These are phyloP conservation scores for Anomalospiza imberbis DNA, from an alignment of 2,797 vertebrate species.

Conservation along the genomic window DNA sequence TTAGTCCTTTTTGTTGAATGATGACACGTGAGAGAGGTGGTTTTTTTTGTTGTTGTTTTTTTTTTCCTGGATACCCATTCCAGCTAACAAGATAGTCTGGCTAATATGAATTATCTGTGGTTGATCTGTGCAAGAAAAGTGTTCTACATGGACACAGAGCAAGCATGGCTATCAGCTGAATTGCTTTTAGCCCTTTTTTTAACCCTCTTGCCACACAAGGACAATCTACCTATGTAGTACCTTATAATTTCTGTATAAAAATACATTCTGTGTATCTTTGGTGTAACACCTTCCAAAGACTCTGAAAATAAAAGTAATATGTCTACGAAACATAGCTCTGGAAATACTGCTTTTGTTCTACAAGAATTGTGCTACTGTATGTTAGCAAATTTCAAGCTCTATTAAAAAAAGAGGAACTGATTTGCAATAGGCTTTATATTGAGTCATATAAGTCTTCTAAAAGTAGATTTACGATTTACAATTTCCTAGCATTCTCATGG, in stretches of 20 bases:
- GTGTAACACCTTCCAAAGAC: not conserved
- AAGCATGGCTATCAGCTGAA: not conserved
- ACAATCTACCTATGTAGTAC: not conserved
- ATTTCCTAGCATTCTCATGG: slow-evolving; percentile 31
- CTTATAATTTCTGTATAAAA: not conserved
- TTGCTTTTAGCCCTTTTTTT: not conserved
- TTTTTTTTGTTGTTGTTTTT: no score
- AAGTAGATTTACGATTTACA: slow-evolving; percentile 23
- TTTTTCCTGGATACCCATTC: not conserved
- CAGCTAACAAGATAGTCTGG: not conserved
- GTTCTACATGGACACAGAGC: not conserved
- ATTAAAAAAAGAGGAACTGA: slow-evolving; percentile 70
- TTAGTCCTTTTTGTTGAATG: not conserved
- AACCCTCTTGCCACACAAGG: not conserved
- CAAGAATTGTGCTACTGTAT: not conserved
- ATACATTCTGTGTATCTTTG: not conserved
- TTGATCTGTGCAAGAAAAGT: not conserved
- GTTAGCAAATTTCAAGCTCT: slow-evolving; percentile 69
- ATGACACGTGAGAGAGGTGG: not conserved
- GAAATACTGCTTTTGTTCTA: slow-evolving; percentile 47
- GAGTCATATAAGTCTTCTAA: slow-evolving; percentile 53
- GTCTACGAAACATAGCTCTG: slow-evolving; percentile 42
- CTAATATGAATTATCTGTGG: not conserved
- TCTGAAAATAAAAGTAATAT: slow-evolving; percentile 21
- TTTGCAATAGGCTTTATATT: slow-evolving; percentile 53